Base-by-base conservation (phyloP, 1,140 invertebrate species). In the Micrasema longulum region DNA sequence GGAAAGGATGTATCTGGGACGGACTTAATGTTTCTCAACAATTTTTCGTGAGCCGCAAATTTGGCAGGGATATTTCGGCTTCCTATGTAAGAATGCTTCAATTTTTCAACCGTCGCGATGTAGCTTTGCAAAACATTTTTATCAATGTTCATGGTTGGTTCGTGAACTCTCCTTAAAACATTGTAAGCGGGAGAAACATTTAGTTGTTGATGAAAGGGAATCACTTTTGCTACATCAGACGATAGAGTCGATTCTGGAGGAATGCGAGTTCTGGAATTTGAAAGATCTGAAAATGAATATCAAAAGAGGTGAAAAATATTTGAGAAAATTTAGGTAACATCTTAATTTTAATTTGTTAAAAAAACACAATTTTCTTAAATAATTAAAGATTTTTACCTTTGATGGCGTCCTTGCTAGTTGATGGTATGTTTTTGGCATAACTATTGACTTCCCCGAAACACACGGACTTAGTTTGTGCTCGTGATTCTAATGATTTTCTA, bases 51-150 rank as follows among this genome's bases (percentile, higher is more conserved):
- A 35, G 16, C 31, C n/a, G 20, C 6, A 12, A 52, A 18, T 50
- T 75, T 53, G 0, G 69, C 50, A 66, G 72, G 72, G 6, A 31
- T 41, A 47, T 69, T 72, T 9, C 69, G 60, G 63, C 67, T 72
- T 26, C 47, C 69, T 12, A 41, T 14, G 36, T 31, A 50, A 43
- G 69, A 75, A 23, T 69, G 38, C 5, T 53, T 55, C 38, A 66
- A 50, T 47, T 69, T 69, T 12, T 66, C 57, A n/a, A 64, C 65
- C 2, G 55, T 52, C 0, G 38, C 12, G 18, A 75, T 70, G 26
- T 75, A 75, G 38, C 70, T 75, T 57, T 72, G 74, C 10, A 75
- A 47, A 23, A 72, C 55, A 60, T 65, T 66, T 47, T 67, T 70
- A 43, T 75, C 74, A 16, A 75, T 60, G 47, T 69, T 75, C 74